Evolutionary conservation across 1,140 invertebrate genomes (phyloP), one percentile per base, ranked within the genome.

Genomic region (Drosophila pallidifrons): DNA sequence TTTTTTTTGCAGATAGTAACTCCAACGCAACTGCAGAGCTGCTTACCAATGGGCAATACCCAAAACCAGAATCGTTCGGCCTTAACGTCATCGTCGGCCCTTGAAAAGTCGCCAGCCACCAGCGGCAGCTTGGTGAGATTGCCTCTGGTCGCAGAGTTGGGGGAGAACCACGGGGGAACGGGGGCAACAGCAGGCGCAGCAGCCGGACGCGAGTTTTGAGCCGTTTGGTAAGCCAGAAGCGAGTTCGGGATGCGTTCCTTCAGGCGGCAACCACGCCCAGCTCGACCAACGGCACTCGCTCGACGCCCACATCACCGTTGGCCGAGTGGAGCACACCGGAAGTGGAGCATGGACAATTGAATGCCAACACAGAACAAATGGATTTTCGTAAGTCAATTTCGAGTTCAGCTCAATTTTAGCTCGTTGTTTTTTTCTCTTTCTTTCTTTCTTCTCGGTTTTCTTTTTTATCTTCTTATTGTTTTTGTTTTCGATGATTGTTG

Each of bases 331-430:
- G 30, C 13, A 1, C 52, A 51, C 55, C 57, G 83, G 74, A 77
- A 67, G 74, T 70, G 68, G 78, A 81, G 65, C 77, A 70, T 54
- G 78, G 80, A 79, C 90, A 91, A 87, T 87, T 91, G 82, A 67
- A 91, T 79, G 80, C 61, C 70, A 74, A 68, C 64, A 55, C 73
- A 54, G 85, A 91, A 77, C 85, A 81, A 91, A 90, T 91, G 77
- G 90, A 91, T 91, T 91, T 91, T 81, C 90, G 90, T 91, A 91
- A 91, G 90, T 91, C 75, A 81, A 90, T 86, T 85, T 75, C 65
- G 35, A 85, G 69, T 71, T 80, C 13, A 38, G 38, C 72, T 66
- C 46, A 15, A 61, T 59, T 54, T 32, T 41, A 16, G 13, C 51
- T 59, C 41, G 4, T 13, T 43, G 16, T 10, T 38, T 10, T 41